Base-by-base conservation (phyloP, 2,113 vertebrate species). In the Grantiella picta region DNA sequence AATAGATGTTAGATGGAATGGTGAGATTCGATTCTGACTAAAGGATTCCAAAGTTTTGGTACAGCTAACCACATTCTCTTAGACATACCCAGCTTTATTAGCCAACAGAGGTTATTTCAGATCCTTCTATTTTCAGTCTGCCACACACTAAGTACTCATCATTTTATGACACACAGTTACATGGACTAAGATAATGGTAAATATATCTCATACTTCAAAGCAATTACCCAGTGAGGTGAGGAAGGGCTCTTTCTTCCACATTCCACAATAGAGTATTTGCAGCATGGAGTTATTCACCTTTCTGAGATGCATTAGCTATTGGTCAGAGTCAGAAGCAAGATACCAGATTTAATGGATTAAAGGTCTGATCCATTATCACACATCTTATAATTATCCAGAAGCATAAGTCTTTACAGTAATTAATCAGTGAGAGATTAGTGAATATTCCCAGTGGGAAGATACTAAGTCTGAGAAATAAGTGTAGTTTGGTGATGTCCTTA, bases 301-400 rank as follows among this genome's bases (percentile, higher is more conserved):
- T 96, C 86, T 75, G 72, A 95, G 92, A 92, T 86, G 80, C 94
- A 94, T 96, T 96, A 95, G 76, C 69, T 92, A 65, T 82, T 97
- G 96, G 95, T 96, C 96, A 96, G 93, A 96, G 88, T 93, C 90
- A 90, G 92, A 94, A 92, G 93, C 82, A 94, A 95, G 95, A 95
- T 95, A 93, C 88, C 44, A 94, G 94, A 96, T 97, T 96, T 96
- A 96, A 97, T 92, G 93, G 92, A 97, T 95, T 97, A 96, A 96
- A 96, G 96, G 95, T 96, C 96, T 96, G 93, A 95, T 96, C 93
- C 93, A 95, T 97, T 96, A 97, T 96, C 96, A 96, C 94, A 96
- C 86, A 96, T 97, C 93, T 96, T 96, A 97, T 96, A 95, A 97
- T 96, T 96, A 96, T 97, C 88, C 76, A 94, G 94, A 96, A 97